A percentile compares a stretch with the other conserved stretches of the same genome.
phyloP scores from a whole-genome alignment of 2,797 vertebrate species.

The Urocyon cinereoargenteus region DNA sequence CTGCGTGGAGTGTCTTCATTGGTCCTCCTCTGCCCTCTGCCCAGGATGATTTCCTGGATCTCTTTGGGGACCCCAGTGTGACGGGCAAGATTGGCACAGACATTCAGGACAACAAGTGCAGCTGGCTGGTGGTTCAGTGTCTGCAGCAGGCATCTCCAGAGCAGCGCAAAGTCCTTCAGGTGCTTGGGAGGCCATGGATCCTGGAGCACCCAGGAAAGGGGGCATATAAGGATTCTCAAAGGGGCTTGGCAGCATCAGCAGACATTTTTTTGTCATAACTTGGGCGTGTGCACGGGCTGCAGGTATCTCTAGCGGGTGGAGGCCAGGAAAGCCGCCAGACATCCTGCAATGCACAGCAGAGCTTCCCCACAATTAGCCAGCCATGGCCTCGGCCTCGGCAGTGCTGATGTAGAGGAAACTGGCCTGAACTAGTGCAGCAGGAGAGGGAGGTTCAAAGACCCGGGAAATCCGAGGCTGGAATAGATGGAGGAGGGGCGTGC shows the following conservation, averaged over 20 bases:
- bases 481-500: background rate
- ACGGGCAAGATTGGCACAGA: conserved; percentile 98
- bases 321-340: background rate
- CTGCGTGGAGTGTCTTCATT: background rate
- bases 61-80: conserved; percentile 94
- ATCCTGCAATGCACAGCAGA: rapidly evolving
- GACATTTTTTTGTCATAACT: background rate
- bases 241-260: background rate
- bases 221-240: background rate
- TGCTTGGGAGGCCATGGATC: conserved; percentile 54
- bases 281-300: background rate
- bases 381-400: background rate
- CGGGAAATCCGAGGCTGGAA: background rate
- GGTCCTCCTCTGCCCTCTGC: background rate
- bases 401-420: background rate
- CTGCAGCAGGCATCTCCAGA: conserved; percentile 90
- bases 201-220: rapidly evolving
- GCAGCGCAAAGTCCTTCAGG: conserved; percentile 93
- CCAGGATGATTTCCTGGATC: conserved; percentile 97
- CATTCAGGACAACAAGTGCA: conserved; percentile 99
- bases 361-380: background rate
- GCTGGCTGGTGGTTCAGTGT: conserved; percentile 97
- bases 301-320: background rate
- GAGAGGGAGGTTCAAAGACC: background rate
- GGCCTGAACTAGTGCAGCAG: background rate